Conservation (phyloP, 2,113 vertebrate species). For the Sisor rabdophorus region DNA sequence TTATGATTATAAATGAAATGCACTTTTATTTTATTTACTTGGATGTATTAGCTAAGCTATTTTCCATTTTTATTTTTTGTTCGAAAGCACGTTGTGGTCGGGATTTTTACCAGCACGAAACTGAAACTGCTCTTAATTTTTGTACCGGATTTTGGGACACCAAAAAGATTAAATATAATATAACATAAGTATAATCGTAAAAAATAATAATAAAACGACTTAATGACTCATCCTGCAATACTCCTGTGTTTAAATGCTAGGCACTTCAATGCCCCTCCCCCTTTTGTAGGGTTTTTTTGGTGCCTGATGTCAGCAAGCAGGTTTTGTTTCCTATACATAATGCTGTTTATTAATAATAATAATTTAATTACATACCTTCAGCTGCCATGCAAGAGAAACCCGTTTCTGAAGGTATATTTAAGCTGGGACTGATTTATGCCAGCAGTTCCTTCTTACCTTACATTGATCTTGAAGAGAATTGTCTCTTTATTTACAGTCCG, state of each 20-base stretch:
- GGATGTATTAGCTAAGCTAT: neutral
- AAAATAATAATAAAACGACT: neutral
- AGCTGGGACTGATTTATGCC: too few species aligned
- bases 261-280: neutral
- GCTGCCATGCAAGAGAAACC: neutral
- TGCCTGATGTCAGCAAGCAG: neutral
- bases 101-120: neutral
- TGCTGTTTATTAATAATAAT: neutral
- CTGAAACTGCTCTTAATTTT: neutral
- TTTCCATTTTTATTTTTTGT: too few species aligned
- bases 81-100: neutral
- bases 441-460: too few species aligned
- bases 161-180: neutral
- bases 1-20: too few species aligned
- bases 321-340: neutral
- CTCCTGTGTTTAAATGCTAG: neutral
- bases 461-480: neutral
- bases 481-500: neutral
- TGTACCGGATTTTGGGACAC: neutral
- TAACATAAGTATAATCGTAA: too few species aligned
- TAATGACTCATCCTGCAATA: slow-evolving; percentile 14
- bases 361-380: neutral
- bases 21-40: neutral
- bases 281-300: neutral
- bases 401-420: neutral